phyloP scores from a whole-genome alignment of 1,140 invertebrate genomes.

The Schmidtea mediterranea region DNA sequence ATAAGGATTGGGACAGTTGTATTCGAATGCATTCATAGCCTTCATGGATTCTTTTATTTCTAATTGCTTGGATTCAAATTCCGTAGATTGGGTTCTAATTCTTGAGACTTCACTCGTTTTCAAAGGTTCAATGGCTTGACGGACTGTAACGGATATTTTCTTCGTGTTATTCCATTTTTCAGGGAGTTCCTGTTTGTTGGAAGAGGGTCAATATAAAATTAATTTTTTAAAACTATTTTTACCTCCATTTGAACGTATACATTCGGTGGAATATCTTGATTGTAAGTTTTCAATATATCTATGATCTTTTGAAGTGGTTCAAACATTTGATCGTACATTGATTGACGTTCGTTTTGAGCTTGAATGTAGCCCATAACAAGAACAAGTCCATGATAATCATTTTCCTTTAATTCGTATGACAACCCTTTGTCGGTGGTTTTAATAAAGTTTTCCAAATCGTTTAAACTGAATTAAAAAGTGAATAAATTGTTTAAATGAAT shows the following conservation, averaged over 20 bases:
- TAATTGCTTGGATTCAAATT: conserved; percentile 53
- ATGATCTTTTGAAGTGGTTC: conserved; percentile 48
- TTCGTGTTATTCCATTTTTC: conserved; percentile 83
- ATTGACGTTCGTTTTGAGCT: conserved; percentile 29
- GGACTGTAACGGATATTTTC: conserved; percentile 59
- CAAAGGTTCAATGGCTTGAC: conserved; percentile 69
- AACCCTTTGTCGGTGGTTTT: conserved; percentile 37
- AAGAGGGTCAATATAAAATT: conserved; percentile 24
- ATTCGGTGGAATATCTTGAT: conserved; percentile 30
- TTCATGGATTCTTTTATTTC: conserved; percentile 45
- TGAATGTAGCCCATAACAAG: conserved; percentile 29
- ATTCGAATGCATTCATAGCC: neutral
- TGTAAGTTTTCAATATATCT: conserved; percentile 29
- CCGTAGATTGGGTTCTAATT: conserved; percentile 51
- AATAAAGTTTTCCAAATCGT: conserved; percentile 35
- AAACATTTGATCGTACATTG: conserved; percentile 50
- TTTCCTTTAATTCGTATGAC: conserved; percentile 28
- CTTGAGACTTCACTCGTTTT: conserved; percentile 72
- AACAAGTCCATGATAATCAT: conserved; percentile 29
- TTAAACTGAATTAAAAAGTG: too few relatives aligned
- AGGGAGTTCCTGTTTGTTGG: conserved; percentile 51
- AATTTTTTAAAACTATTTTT: neutral
- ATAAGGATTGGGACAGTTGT: neutral
- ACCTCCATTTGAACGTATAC: conserved; percentile 12
- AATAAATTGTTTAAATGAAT: too few relatives aligned